Conservation (phyloP, 2,888 invertebrate genomes). For the Falcaria lacertinaria region DNA sequence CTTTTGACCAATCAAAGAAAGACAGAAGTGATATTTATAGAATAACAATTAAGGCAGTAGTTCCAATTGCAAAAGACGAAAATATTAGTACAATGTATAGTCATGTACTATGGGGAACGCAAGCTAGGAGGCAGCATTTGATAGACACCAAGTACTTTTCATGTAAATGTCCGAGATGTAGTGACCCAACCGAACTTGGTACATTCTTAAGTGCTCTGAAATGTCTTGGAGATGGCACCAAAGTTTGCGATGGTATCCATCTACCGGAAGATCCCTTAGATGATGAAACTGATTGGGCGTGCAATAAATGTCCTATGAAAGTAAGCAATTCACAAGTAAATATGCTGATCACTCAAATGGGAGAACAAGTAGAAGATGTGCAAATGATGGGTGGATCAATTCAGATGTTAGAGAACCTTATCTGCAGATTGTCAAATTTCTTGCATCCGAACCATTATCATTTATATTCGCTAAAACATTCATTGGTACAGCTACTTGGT, state of each 20-base stretch:
- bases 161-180: conserved; percentile 86
- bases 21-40: conserved; percentile 79
- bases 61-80: conserved; percentile 83
- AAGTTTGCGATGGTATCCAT: conserved; percentile 83
- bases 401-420: conserved; percentile 80
- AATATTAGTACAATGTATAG: conserved; percentile 92
- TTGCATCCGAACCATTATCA: conserved; percentile 93
- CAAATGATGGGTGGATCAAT: conserved; percentile 81
- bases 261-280: conserved; percentile 85
- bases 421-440: conserved; percentile 85
- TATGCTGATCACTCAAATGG: conserved; percentile 85
- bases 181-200: conserved; percentile 89
- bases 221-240: conserved; percentile 81
- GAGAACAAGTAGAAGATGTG: conserved; percentile 86
- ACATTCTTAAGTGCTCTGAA: conserved; percentile 86
- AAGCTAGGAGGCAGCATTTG: conserved; percentile 88
- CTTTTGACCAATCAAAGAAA: conserved; percentile 77
- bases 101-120: conserved; percentile 93
- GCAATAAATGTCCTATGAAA: conserved; percentile 83
- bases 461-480: conserved; percentile 89
- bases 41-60: conserved; percentile 84
- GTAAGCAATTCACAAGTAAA: conserved; percentile 83
- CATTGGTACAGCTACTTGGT: conserved; percentile 89
- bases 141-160: conserved; percentile 88
- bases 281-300: conserved; percentile 87